Evolutionary conservation across 2,113 vertebrate genomes (phyloP), one percentile per base, ranked within the genome.

Genomic region (Upupa epops): DNA sequence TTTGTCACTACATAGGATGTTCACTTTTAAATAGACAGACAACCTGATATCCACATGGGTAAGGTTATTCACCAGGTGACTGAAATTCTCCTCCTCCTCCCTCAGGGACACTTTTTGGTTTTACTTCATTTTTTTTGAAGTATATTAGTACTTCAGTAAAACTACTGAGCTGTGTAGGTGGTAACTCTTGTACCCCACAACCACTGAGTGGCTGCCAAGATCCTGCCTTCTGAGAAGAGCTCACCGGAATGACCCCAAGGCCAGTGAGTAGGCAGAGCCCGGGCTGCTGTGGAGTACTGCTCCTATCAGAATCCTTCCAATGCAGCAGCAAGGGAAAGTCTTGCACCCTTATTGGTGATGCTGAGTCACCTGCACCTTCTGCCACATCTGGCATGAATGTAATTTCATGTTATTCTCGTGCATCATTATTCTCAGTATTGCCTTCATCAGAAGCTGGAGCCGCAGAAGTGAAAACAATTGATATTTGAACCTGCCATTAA

Each of bases 281-380:
- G 8, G 46, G 61, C 87, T 85, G 81, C 78, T 84, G 76, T 58
- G 5, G 34, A 26, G 60, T 4, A 37, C 55, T 72, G 75, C 78
- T 52, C 36, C 79, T 32, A 4, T 16, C 79, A 54, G 65, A 75
- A 13, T 22, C 28, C 77, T 75, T 80, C 79, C 48, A 4, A 54
- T 55, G 56, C 86, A 51, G 36, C 5, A 3, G 40, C 1, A 5
- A 79, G 87, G 70, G 74, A 91, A 86, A 82, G 84, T 72, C 74
- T 69, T 55, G 87, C 36, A 42, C 54, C 42, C 25, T 34, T n/a
- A 32, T 26, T 83, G 65, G 28, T 42, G 52, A 9, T 1, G 11
- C 69, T 95, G 93, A 95, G 54, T 93, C 88, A 96, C 64, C 64
- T 88, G 61, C 36, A 88, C 83, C 88, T 78, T 88, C 73, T 93